phyloP scores from a whole-genome alignment of 2,888 invertebrate species.

The Didymodactylos carnosus region DNA sequence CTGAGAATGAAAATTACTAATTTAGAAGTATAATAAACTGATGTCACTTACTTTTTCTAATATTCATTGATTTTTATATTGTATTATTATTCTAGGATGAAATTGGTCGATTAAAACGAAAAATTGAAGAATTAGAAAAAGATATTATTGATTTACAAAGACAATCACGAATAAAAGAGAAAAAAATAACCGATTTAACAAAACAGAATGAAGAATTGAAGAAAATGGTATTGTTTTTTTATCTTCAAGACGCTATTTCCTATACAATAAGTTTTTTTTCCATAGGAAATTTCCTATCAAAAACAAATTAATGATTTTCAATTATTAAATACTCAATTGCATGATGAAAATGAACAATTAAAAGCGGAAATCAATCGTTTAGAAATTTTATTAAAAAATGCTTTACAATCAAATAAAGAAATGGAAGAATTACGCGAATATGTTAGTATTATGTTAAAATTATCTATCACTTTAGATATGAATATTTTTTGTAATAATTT shows the following conservation, averaged over 20 bases:
- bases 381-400: background rate
- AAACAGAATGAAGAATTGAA: slow-evolving; percentile 20
- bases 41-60: too few relatives aligned
- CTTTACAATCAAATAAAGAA: background rate
- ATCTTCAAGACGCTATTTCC: too few relatives aligned
- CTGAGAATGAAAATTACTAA: background rate
- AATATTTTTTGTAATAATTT: background rate
- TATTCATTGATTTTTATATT: too few relatives aligned
- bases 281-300: background rate
- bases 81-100: too few relatives aligned
- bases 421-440: background rate
- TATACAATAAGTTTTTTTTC: background rate
- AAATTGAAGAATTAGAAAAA: background rate
- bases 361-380: background rate
- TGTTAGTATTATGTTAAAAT: background rate
- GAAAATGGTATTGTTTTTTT: background rate
- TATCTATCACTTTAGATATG: background rate
- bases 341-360: background rate
- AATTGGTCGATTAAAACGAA: background rate
- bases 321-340: background rate
- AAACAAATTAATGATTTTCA: background rate
- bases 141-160: background rate
- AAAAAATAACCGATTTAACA: slow-evolving; percentile 19
- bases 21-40: too few relatives aligned
- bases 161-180: slow-evolving; percentile 15